These are phyloP conservation scores for Daphoenositta chrysoptera DNA, from an alignment of 2,113 vertebrate species.

Conservation along the genomic window DNA sequence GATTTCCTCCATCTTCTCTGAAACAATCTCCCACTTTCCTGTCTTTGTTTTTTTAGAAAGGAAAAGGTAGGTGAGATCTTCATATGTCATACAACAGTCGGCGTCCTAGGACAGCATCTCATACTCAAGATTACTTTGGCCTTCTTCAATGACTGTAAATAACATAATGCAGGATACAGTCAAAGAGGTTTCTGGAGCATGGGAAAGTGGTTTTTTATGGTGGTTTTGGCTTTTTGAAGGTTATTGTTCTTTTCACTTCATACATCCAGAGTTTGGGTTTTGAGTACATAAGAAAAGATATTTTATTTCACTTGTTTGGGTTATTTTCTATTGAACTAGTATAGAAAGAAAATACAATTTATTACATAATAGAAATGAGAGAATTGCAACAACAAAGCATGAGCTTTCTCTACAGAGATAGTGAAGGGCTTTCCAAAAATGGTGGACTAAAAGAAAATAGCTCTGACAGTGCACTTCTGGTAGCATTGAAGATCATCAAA, in stretches of 20 bases:
- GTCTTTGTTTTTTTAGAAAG: neutral
- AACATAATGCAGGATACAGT: neutral
- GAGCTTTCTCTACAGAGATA: neutral
- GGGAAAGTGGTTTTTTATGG: neutral
- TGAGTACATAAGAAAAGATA: neutral
- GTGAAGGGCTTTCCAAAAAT: neutral
- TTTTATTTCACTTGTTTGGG: neutral
- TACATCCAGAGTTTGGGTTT: neutral
- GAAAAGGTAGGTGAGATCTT: neutral
- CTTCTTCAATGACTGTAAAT: neutral
- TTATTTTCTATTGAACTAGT: neutral
- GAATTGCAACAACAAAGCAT: neutral
- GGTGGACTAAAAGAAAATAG: neutral
- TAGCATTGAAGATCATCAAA: neutral
- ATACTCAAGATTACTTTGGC: neutral
- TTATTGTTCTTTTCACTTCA: neutral
- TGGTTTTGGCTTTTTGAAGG: neutral
- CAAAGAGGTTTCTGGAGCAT: neutral
- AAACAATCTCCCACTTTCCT: neutral
- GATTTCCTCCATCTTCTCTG: neutral
- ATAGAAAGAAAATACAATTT: neutral
- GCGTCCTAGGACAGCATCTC: neutral
- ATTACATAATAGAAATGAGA: neutral
- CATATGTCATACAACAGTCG: neutral
- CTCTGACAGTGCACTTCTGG: neutral